These are phyloP conservation scores for Diuraphis noxia DNA, from an alignment of 1,140 invertebrate species.

Conservation along the genomic window DNA sequence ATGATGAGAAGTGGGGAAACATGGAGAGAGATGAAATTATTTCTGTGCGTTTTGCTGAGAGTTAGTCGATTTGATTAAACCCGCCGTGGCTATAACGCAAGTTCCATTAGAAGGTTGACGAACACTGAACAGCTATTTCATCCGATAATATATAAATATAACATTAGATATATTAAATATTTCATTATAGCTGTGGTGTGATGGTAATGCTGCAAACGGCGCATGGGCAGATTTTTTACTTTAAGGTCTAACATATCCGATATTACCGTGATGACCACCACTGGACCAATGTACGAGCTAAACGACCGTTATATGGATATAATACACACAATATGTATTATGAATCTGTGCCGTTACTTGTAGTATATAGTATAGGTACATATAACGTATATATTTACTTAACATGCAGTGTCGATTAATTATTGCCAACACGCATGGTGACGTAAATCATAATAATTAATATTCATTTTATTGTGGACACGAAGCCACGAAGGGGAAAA, in stretches of 20 bases:
- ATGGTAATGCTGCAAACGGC: not conserved
- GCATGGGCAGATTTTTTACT: not conserved
- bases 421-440: not conserved
- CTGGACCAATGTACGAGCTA: not conserved
- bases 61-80: not conserved
- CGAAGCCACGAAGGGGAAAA: too few species aligned
- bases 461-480: not conserved
- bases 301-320: not conserved
- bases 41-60: not conserved
- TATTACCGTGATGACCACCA: not conserved
- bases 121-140: not conserved
- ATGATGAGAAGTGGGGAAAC: not conserved
- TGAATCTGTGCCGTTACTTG: not conserved
- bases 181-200: not conserved
- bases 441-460: not conserved
- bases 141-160: not conserved
- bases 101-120: not conserved
- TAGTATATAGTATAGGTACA: not conserved
- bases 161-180: not conserved
- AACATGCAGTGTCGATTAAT: not conserved
- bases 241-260: not conserved
- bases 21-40: not conserved
- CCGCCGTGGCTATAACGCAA: not conserved
- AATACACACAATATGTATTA: not conserved
- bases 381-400: too few species aligned